phyloP scores from a whole-genome alignment of 2,888 invertebrate genomes.

The Tuberolachnus salignus region DNA sequence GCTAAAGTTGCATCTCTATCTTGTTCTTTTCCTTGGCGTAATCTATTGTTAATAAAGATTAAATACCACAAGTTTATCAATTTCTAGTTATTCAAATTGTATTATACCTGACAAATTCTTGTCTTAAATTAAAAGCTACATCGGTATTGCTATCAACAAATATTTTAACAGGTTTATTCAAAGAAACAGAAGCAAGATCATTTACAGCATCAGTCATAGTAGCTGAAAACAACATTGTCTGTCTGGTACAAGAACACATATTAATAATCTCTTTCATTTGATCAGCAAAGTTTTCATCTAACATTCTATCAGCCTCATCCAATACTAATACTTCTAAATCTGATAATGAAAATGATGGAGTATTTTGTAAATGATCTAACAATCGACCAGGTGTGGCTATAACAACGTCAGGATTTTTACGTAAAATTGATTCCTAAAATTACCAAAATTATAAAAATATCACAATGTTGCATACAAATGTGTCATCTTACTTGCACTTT shows the following conservation, averaged over 20 bases:
- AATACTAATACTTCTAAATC: constrained; percentile 84
- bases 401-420: constrained; percentile 93
- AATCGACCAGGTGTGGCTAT: constrained; percentile 98
- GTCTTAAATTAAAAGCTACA: constrained; percentile 91
- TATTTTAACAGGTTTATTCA: constrained; percentile 89
- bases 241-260: constrained; percentile 87
- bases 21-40: constrained; percentile 84
- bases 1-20: constrained; percentile 90
- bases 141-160: constrained; percentile 96
- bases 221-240: constrained; percentile 97
- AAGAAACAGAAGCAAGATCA: constrained; percentile 89
- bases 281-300: constrained; percentile 97
- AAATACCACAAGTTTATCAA: neutral
- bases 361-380: constrained; percentile 95
- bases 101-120: constrained; percentile 85
- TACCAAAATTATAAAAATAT: constrained; percentile 1
- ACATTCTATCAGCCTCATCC: constrained; percentile 82
- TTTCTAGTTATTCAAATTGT: constrained; percentile 19
- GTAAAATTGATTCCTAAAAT: constrained; percentile 74
- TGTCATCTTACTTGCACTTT: constrained; percentile 67
- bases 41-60: constrained; percentile 65
- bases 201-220: constrained; percentile 99
- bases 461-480: constrained; percentile 57
- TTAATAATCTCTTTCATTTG: constrained; percentile 98
- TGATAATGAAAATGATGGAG: constrained; percentile 87